These are phyloP conservation scores for Sphaerophoria rueppellii DNA, from an alignment of 2,888 invertebrate genomes.

Conservation along the genomic window DNA sequence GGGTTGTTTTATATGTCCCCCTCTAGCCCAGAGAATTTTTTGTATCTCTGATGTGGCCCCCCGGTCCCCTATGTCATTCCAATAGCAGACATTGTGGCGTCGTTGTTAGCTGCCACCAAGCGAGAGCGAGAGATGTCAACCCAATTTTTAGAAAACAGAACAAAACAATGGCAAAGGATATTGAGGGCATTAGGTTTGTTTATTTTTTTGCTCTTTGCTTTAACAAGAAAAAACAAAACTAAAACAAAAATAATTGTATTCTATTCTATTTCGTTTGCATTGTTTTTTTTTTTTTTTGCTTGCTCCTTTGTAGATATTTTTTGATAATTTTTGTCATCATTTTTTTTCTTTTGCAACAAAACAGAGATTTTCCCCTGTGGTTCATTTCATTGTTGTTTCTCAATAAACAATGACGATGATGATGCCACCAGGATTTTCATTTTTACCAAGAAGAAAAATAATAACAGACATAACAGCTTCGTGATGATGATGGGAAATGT, in stretches of 20 bases:
- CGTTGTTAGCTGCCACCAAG: too few species aligned
- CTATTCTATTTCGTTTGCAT: background rate
- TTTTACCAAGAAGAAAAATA: constrained; percentile 16
- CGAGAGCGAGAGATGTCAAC: constrained; percentile 59
- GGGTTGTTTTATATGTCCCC: background rate
- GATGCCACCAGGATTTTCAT: background rate
- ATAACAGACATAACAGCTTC: background rate
- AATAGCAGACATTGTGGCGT: constrained; percentile 58
- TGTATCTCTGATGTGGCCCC: background rate
- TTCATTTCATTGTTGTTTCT: background rate
- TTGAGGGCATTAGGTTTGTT: constrained; percentile 65
- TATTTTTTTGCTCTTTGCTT: background rate
- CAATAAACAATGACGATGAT: background rate
- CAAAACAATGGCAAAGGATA: constrained; percentile 63
- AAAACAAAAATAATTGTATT: background rate
- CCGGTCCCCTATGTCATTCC: background rate
- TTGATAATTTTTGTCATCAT: background rate
- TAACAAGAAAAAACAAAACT: background rate
- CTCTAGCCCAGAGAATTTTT: background rate
- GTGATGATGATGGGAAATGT: background rate
- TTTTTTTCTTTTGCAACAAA: background rate
- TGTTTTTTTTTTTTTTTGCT: background rate
- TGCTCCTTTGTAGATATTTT: constrained; percentile 1
- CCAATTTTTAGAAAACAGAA: constrained; percentile 54
- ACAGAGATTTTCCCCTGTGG: constrained; percentile 23